Conservation (phyloP, 2,113 vertebrate species). For the Paedocypris sp. region DNA sequence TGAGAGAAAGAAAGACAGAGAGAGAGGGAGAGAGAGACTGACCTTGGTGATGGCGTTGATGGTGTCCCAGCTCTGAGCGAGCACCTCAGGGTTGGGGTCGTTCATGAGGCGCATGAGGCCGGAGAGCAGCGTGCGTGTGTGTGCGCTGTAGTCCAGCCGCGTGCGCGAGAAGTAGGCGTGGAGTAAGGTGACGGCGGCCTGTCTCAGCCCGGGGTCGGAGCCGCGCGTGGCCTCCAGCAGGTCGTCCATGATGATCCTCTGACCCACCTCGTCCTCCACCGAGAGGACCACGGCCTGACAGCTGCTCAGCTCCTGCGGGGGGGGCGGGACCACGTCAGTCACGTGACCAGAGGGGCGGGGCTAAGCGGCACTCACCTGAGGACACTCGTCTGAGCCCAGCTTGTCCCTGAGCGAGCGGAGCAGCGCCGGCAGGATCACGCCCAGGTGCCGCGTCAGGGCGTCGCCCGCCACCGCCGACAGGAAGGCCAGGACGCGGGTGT, state of each 20-base stretch:
- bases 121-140: constrained; percentile 77
- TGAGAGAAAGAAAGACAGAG: too few species aligned
- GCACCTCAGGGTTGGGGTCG: constrained; percentile 74
- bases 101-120: constrained; percentile 91
- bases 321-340: not conserved
- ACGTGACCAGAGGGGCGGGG: not conserved
- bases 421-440: constrained; percentile 88
- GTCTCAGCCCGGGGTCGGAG: constrained; percentile 75
- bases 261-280: constrained; percentile 86
- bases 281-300: constrained; percentile 91
- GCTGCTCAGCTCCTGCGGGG: constrained; percentile 76
- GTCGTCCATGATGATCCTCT: constrained; percentile 89
- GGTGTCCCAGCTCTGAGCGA: constrained; percentile 93
- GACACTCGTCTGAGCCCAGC: constrained; percentile 76
- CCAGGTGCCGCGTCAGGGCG: constrained; percentile 84
- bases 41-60: constrained; percentile 95
- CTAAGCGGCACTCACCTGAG: constrained; percentile 57
- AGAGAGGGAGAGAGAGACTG: too few species aligned
- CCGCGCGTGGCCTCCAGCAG: constrained; percentile 85
- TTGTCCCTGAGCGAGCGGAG: constrained; percentile 86
- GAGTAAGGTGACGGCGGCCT: constrained; percentile 82
- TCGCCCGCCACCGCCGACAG: constrained; percentile 92
- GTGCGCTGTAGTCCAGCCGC: constrained; percentile 78
- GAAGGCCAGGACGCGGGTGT: constrained; percentile 91
- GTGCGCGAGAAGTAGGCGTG: constrained; percentile 89